A percentile compares a stretch with the other conserved stretches of the same genome.
Evolutionary conservation across 2,113 vertebrate genomes (phyloP).

Genomic region (Melanerpes formicivorus): DNA sequence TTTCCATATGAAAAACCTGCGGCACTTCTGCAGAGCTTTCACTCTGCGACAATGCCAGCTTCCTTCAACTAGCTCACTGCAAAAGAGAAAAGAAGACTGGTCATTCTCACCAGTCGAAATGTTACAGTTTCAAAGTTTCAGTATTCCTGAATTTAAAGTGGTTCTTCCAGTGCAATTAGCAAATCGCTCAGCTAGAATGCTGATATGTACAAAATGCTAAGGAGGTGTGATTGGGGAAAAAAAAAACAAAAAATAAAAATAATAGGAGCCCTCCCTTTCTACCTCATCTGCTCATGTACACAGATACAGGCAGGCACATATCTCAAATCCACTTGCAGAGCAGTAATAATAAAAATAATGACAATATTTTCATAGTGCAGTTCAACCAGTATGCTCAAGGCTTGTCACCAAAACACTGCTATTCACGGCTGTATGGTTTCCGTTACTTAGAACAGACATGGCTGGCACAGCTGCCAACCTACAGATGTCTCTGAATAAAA

Average conservation of each 20-base stretch:
- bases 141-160: slow-evolving; percentile 59
- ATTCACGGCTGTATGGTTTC: slow-evolving; percentile 39
- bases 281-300: background rate
- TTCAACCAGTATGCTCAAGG: slow-evolving; percentile 52
- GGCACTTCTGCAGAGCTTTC: slow-evolving; percentile 80
- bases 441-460: slow-evolving; percentile 46
- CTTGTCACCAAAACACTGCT: slow-evolving; percentile 44
- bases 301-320: background rate
- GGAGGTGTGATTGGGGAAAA: slow-evolving; percentile 11
- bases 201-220: slow-evolving; percentile 31
- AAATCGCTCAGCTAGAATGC: slow-evolving; percentile 53
- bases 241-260: background rate
- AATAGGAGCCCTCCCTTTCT: background rate
- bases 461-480: slow-evolving; percentile 70
- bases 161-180: slow-evolving; percentile 53
- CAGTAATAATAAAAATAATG: slow-evolving; percentile 39
- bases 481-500: slow-evolving; percentile 72
- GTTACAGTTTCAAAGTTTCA: slow-evolving; percentile 64
- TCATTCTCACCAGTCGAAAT: slow-evolving; percentile 78
- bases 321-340: slow-evolving; percentile 7
- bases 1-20: slow-evolving; percentile 97
- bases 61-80: slow-evolving; percentile 78
- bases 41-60: slow-evolving; percentile 81
- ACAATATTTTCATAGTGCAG: slow-evolving; percentile 53
- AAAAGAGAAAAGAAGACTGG: slow-evolving; percentile 74